Conservation (phyloP, 2,113 vertebrate genomes). For the Serinus canaria region DNA sequence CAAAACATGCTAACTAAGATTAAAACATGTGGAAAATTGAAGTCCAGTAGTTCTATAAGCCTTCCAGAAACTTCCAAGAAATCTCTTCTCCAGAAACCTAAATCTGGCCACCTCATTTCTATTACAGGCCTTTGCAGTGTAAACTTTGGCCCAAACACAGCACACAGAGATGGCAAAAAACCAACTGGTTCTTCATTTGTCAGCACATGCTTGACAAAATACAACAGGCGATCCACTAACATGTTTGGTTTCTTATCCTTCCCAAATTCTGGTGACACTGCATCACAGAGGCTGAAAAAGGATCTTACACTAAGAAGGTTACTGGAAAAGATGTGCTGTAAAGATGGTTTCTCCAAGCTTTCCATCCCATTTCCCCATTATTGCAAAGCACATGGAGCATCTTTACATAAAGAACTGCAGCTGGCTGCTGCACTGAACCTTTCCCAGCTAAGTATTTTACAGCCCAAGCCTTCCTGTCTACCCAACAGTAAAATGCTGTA, state of each 20-base stretch:
- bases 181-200: background rate
- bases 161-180: background rate
- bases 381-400: rapidly evolving
- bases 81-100: background rate
- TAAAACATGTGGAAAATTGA: background rate
- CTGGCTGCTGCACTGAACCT: background rate
- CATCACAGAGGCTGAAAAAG: background rate
- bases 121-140: background rate
- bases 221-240: background rate
- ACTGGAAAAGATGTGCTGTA: background rate
- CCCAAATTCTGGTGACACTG: background rate
- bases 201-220: background rate
- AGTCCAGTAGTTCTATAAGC: background rate
- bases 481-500: background rate
- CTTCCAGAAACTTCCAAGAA: background rate
- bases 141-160: background rate
- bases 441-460: background rate
- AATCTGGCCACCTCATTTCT: background rate
- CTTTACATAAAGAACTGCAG: background rate
- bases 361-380: background rate
- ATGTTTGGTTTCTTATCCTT: rapidly evolving
- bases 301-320: background rate
- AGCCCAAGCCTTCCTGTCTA: background rate
- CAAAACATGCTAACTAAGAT: background rate
- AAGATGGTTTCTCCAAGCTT: background rate